These are phyloP conservation scores for Centrocercus urophasianus DNA, from an alignment of 2,113 vertebrate genomes.

Conservation along the genomic window DNA sequence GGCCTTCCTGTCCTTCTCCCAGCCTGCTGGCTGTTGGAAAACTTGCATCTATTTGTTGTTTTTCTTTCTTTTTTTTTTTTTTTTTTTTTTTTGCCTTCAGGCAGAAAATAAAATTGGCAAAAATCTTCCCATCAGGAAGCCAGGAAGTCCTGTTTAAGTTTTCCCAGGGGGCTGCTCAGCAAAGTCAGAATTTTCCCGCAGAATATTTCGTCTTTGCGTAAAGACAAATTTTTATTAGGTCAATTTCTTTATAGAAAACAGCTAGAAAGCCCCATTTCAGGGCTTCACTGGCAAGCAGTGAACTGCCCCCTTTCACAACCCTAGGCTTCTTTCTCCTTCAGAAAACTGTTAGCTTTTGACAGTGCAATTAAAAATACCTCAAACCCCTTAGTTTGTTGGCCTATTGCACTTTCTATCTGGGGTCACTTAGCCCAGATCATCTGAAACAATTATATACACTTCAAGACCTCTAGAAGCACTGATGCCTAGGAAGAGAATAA, in stretches of 20 bases:
- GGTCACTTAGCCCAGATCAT: background rate
- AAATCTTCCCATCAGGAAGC: conserved; percentile 39
- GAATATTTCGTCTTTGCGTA: conserved; percentile 56
- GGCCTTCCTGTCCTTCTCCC: conserved; percentile 31
- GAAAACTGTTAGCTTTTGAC: background rate
- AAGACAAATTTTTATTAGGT: conserved; percentile 52
- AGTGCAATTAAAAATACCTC: background rate
- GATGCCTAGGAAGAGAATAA: background rate
- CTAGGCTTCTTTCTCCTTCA: background rate
- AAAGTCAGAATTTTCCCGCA: conserved; percentile 59
- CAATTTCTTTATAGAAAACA: conserved; percentile 44
- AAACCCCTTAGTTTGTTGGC: background rate
- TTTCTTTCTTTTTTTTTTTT: background rate
- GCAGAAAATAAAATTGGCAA: conserved; percentile 68
- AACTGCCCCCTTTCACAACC: conserved; percentile 21
- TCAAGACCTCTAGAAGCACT: background rate
- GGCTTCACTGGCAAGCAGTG: background rate
- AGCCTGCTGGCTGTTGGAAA: conserved; percentile 47
- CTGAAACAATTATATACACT: background rate
- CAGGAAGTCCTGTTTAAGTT: conserved; percentile 54
- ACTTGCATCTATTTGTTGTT: conserved; percentile 61
- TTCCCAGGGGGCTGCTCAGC: conserved; percentile 23
- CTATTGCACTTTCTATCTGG: background rate
- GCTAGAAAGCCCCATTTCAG: conserved; percentile 23
- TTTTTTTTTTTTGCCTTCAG: conserved; percentile 48